Evolutionary conservation across 2,888 invertebrate species (phyloP).

Genomic region (Ormyrus nitidulus): DNA sequence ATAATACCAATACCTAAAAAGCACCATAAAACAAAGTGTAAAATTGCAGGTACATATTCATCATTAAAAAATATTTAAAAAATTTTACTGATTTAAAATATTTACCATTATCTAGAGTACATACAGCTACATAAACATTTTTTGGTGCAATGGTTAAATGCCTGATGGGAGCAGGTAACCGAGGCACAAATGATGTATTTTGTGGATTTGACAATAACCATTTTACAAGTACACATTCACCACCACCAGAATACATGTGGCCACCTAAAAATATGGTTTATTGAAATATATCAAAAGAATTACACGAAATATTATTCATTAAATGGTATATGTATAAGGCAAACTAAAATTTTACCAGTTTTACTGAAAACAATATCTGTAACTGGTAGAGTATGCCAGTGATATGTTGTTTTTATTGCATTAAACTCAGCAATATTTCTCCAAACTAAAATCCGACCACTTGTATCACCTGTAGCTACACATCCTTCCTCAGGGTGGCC

Average conservation of each 20-base stretch:
- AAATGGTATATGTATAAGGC: not conserved
- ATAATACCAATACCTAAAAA: conserved; percentile 77
- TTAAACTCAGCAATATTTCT: conserved; percentile 73
- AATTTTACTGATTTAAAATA: conserved; percentile 9
- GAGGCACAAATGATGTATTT: conserved; percentile 81
- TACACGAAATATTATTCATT: not conserved
- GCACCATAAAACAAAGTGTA: not conserved
- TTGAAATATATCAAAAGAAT: not conserved
- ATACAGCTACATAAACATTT: conserved; percentile 81
- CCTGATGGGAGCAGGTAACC: conserved; percentile 82
- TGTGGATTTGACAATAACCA: conserved; percentile 80
- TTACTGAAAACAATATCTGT: conserved; percentile 81
- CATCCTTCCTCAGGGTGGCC: conserved; percentile 82
- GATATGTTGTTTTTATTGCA: conserved; percentile 77
- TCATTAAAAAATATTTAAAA: not conserved
- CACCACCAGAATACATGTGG: conserved; percentile 86
- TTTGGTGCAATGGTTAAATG: conserved; percentile 80
- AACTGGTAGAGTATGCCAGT: conserved; percentile 88
- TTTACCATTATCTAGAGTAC: conserved; percentile 83
- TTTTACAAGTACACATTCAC: conserved; percentile 86
- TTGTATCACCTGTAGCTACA: conserved; percentile 83
- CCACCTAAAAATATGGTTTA: conserved; percentile 76
- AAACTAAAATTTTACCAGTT: conserved; percentile 64
- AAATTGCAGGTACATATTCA: too few relatives aligned
- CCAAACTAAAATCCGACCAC: conserved; percentile 83